Evolutionary conservation across 1,140 invertebrate genomes (phyloP), one percentile per base, ranked within the genome.

Genomic region (Apis dorsata): DNA sequence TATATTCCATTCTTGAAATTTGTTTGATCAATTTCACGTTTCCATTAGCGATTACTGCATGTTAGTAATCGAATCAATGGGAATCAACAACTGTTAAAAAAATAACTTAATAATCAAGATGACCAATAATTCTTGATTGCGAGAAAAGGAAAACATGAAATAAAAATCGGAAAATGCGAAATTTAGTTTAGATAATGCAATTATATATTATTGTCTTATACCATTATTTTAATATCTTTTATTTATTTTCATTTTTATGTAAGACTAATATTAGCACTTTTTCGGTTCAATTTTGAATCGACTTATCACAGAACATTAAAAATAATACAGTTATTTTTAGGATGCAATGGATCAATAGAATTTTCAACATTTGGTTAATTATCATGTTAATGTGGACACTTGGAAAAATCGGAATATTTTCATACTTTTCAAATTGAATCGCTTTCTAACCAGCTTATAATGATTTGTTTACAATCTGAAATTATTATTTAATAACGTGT

Each of bases 1-100:
- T 44, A 24, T 2, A 89, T 73, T 79, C 49, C 28, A 34, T 21
- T 49, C 44, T 34, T 4, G 19, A n/a, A 21, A n/a, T 1, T 28
- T 81, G 90, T 90, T 91, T 90, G 88, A 76, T 91, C 90, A 83
- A 91, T 12, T 17, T 63, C 15, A 63, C 17, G 1, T n/a, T 21
- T n/a, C 17, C 8, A 2, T 57, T 55, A 0, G 9, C 28, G 15
- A 15, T 4, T 24, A 63, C 5, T 17, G 2, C 5, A 9, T 44
- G 34, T 0, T 44, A 34, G 2, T 44, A 44, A 44, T 44, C 34
- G 34, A 44, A 44, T 44, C 5, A 44, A 44, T 44, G 0, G 24
- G 24, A 24, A 0, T 44, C 5, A 44, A 44, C 34, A 7, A 44
- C n/a, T n/a, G 0, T 44, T 44, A 44, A 44, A 44, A 34, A 44